Base-by-base conservation (phyloP, 2,797 vertebrate species). In the Ctenopoma multispine region DNA sequence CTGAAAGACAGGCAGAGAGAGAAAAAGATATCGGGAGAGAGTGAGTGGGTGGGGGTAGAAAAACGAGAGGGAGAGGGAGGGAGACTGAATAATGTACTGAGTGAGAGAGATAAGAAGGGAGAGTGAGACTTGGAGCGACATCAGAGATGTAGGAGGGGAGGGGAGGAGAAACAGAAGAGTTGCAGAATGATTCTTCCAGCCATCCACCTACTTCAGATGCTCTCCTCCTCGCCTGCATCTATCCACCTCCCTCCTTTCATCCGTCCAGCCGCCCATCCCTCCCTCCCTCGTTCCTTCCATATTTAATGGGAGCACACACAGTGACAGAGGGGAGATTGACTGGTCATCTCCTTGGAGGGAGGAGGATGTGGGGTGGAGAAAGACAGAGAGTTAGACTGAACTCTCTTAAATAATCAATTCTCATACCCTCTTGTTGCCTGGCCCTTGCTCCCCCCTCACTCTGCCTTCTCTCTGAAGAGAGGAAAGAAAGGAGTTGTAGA, bases 131-230 rank as follows among this genome's bases (percentile, higher is more conserved):
- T 87, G 79, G 73, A 90, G 82, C 75, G 63, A 74, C 79, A 84
- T 82, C 81, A 83, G 65, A 86, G 72, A 86, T 84, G 80, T 87
- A 76, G 83, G 82, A 84, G n/a, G 82, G 78, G 79, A 85, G 74
- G 60, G 81, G 72, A 81, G 63, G 78, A 69, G 84, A 84, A 80
- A 68, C 57, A 85, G 80, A 86, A 79, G 83, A 92, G 84, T 90
- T 89, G 77, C 84, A 78, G 86, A 85, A 69, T 79, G 85, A 89
- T 89, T 83, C 79, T 76, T 87, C 72, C 63, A 84, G 75, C 76
- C 84, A 80, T 86, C 89, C 89, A 82, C 87, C 87, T 88, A 89
- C 89, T 88, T 86, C 85, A 87, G 85, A 88, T 80, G 83, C 84
- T 87, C 78, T 85, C 78, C 77, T 84, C 73, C 79, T 83, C 63